Evolutionary conservation across 1,140 invertebrate species (phyloP).

Genomic region (Contarinia nasturtii): DNA sequence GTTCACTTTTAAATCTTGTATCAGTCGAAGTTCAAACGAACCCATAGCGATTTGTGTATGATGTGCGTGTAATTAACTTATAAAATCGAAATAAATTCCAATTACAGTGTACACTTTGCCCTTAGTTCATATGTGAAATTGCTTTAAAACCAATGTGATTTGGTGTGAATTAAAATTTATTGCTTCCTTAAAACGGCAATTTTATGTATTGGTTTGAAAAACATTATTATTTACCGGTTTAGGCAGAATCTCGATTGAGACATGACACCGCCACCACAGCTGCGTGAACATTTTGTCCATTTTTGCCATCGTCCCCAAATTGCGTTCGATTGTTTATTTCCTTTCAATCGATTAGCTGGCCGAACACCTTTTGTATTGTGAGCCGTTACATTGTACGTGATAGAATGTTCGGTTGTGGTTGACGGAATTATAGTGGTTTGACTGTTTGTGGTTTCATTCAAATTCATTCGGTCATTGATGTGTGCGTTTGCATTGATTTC

Average conservation of each 20-base stretch:
- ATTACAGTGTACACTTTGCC: not conserved
- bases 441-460: not conserved
- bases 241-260: constrained; percentile 47
- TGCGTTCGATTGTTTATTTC: constrained; percentile 9
- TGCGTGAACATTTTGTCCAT: constrained; percentile 54
- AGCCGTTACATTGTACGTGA: not conserved
- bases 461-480: not conserved
- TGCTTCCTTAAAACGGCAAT: too few relatives aligned
- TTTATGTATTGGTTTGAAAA: too few relatives aligned
- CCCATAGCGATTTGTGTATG: too few relatives aligned
- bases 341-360: not conserved
- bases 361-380: not conserved
- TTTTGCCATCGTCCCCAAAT: constrained; percentile 57
- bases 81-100: not conserved
- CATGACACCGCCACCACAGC: constrained; percentile 69
- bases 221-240: not conserved
- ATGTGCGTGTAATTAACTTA: not conserved
- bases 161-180: too few relatives aligned
- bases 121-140: constrained; percentile 6
- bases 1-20: too few relatives aligned
- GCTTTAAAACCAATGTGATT: constrained; percentile 1
- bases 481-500: not conserved
- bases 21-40: too few relatives aligned
- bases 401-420: not conserved
- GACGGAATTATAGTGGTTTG: not conserved